Evolutionary conservation across 2,888 invertebrate species (phyloP), one percentile per base, ranked within the genome.

Genomic region (Synergus itoensis): DNA sequence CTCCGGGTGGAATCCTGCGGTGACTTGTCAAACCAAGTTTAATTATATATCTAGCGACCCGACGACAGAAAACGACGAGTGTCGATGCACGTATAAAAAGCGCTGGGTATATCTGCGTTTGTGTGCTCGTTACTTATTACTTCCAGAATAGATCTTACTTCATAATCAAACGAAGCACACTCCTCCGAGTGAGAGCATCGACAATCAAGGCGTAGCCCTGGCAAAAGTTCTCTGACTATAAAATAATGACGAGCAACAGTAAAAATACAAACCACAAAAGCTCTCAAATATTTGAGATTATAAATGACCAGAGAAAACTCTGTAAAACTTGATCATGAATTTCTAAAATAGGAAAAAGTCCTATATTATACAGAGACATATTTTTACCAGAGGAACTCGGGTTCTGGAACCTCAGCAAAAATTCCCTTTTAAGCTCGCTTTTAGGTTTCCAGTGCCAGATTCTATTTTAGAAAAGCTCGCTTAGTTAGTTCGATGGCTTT

Each of bases 41-140:
- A 36, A 36, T 36, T 36, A 60, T 60, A 60, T 60, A 73, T 45
- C 28, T 69, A 69, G 48, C 36, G 48, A 69, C 48, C 48, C 36
- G 53, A 73, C 36, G 14, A 73, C 28, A 73, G 73, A 36, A 62
- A 21, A 48, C 67, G 57, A 76, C 67, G 76, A 65, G 60, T 79
- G 78, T 84, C 81, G 73, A 76, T 82, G 81, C 80, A 83, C 79
- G 80, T 80, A 80, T 80, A 79, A 80, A n/a, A 82, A 84, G 83
- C 82, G 82, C 80, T 78, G 65, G 67, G 60, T 76, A 62, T 69
- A 36, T 69, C 16, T 11, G 62, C 40, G 53, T 64, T 77, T 77
- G 14, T 77, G 36, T 69, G 18, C 40, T 43, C 65, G 18, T 78
- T 73, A 73, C 73, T 73, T 53, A 73, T 73, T 73, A 73, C 53